Conservation (phyloP, 1,140 invertebrate genomes). For the Zelostemma sp. region DNA sequence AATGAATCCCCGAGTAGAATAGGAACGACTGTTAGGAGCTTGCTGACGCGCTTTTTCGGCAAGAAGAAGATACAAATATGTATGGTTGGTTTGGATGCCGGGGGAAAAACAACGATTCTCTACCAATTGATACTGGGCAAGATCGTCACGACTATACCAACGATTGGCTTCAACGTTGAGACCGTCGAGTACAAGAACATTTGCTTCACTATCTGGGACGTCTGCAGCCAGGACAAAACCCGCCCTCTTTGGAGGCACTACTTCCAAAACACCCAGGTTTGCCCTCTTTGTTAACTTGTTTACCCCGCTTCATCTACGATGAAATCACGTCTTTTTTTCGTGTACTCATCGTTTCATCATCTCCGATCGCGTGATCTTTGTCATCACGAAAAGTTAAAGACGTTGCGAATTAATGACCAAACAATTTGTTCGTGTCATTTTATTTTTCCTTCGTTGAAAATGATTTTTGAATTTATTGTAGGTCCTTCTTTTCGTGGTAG, state of each 20-base stretch:
- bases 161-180: slow-evolving; percentile 96
- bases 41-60: slow-evolving; percentile 94
- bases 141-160: slow-evolving; percentile 98
- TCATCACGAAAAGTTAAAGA: too few relatives aligned
- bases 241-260: slow-evolving; percentile 97
- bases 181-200: slow-evolving; percentile 98
- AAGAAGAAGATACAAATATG: slow-evolving; percentile 99
- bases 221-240: slow-evolving; percentile 96
- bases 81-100: slow-evolving; percentile 96
- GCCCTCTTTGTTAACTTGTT: too few relatives aligned
- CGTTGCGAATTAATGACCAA: too few relatives aligned
- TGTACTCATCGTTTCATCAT: too few relatives aligned
- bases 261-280: slow-evolving; percentile 94
- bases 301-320: too few relatives aligned
- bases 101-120: slow-evolving; percentile 97
- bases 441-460: too few relatives aligned
- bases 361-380: too few relatives aligned
- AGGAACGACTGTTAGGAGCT: slow-evolving; percentile 95
- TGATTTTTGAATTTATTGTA: slow-evolving; percentile 29
- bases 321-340: too few relatives aligned
- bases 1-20: too few relatives aligned
- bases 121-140: slow-evolving; percentile 98
- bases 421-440: too few relatives aligned
- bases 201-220: slow-evolving; percentile 97
- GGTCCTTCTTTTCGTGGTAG: slow-evolving; percentile 97